phyloP scores from a whole-genome alignment of 92 coral and sea anemone species.

The Chrysogorgia sp. region DNA sequence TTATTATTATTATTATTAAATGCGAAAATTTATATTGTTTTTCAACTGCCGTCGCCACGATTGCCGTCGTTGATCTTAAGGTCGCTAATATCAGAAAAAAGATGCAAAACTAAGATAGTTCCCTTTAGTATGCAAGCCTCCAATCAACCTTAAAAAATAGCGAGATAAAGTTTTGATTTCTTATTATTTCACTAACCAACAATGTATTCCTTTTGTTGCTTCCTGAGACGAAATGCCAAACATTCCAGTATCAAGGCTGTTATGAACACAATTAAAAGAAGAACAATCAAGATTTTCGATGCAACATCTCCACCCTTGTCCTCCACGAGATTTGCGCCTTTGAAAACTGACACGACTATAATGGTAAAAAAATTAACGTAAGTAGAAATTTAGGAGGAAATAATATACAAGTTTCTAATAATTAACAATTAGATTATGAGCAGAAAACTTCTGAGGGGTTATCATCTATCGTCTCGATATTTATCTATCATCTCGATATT shows the following conservation, averaged over 20 bases:
- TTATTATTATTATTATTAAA: too few relatives aligned
- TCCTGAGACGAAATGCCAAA: constrained; percentile 37
- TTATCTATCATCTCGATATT: too few relatives aligned
- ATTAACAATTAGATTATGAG: too few relatives aligned
- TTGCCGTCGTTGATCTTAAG: background rate
- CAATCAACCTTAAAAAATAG: too few relatives aligned
- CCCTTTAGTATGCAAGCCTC: background rate
- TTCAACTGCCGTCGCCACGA: background rate
- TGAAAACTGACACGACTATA: constrained; percentile 32
- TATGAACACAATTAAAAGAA: constrained; percentile 20
- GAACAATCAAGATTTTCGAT: constrained; percentile 13
- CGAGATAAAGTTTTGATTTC: too few relatives aligned
- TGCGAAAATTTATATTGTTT: too few relatives aligned
- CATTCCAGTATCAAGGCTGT: constrained; percentile 35
- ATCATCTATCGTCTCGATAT: too few relatives aligned
- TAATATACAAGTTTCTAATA: too few relatives aligned
- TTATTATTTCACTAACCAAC: constrained; percentile 4
- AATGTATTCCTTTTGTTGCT: background rate
- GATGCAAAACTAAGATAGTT: background rate
- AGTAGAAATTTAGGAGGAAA: background rate
- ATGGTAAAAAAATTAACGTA: background rate
- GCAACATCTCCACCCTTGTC: constrained; percentile 8
- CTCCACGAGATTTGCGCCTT: constrained; percentile 29
- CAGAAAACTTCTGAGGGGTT: too few relatives aligned
- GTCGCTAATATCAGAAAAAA: too few relatives aligned